These are phyloP conservation scores for Acropora tenuis DNA, from an alignment of 64 coral and sea anemone species.

Conservation along the genomic window DNA sequence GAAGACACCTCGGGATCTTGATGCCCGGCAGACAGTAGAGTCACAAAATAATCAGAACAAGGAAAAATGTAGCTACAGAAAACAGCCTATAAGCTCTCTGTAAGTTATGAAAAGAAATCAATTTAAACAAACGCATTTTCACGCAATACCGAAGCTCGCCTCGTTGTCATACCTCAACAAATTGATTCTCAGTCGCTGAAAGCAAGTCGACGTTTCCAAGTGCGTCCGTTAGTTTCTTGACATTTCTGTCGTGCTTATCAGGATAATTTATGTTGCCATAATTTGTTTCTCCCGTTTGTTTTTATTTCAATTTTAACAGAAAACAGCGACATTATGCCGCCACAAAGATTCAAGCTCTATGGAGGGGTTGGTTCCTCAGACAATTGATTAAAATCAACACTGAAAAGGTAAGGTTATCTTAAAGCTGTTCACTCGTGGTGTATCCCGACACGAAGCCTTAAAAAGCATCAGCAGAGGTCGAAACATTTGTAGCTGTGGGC, in stretches of 20 bases:
- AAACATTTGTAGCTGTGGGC: too few species aligned
- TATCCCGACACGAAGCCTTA: background rate
- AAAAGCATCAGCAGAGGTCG: background rate
- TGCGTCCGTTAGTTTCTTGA: too few species aligned
- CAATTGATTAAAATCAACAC: conserved; percentile 81
- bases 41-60: background rate
- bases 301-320: background rate
- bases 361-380: conserved; percentile 86
- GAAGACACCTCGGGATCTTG: background rate
- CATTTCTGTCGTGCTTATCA: too few species aligned
- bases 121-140: background rate
- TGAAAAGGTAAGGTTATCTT: conserved; percentile 42
- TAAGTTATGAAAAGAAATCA: background rate
- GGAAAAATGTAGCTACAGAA: background rate
- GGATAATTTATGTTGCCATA: too few species aligned
- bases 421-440: too few species aligned
- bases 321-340: conserved; percentile 60
- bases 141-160: too few species aligned
- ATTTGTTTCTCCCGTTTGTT: background rate
- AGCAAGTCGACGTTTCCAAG: too few species aligned
- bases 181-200: background rate
- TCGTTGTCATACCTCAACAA: background rate
- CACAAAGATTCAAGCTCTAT: conserved; percentile 76
- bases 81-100: background rate
- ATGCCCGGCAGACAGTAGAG: background rate